phyloP scores from a whole-genome alignment of 2,888 invertebrate species.

The Xestoiulus laeticollis region DNA sequence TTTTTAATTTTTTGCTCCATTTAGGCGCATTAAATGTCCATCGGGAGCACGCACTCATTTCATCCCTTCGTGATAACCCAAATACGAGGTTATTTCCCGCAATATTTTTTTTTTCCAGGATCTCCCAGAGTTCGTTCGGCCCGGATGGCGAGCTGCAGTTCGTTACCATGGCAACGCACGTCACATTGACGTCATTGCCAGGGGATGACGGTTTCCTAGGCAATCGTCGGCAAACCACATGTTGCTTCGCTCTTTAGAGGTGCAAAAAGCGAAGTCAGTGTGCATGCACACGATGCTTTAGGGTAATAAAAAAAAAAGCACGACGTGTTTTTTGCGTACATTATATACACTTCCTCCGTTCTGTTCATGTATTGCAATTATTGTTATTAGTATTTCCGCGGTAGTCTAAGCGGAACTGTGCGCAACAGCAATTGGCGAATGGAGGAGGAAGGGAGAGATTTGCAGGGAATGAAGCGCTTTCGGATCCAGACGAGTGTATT shows the following conservation, averaged over 20 bases:
- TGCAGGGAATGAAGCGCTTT: background rate
- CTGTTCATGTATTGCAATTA: background rate
- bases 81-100: constrained; percentile 7
- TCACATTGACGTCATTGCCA: constrained; percentile 23
- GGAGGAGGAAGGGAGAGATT: background rate
- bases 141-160: background rate
- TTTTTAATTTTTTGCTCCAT: background rate
- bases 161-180: background rate
- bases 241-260: background rate
- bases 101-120: background rate
- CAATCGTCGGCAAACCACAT: background rate
- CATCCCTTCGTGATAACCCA: background rate
- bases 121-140: background rate
- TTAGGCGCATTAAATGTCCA: background rate
- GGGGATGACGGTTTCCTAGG: background rate
- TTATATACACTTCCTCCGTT: background rate
- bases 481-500: background rate
- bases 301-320: background rate
- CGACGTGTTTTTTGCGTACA: background rate
- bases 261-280: background rate
- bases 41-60: background rate
- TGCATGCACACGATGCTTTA: background rate
- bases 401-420: background rate
- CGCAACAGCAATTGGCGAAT: background rate
- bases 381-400: background rate